Conservation (phyloP, 2,113 vertebrate genomes). For the Elaphurus davidianus region DNA sequence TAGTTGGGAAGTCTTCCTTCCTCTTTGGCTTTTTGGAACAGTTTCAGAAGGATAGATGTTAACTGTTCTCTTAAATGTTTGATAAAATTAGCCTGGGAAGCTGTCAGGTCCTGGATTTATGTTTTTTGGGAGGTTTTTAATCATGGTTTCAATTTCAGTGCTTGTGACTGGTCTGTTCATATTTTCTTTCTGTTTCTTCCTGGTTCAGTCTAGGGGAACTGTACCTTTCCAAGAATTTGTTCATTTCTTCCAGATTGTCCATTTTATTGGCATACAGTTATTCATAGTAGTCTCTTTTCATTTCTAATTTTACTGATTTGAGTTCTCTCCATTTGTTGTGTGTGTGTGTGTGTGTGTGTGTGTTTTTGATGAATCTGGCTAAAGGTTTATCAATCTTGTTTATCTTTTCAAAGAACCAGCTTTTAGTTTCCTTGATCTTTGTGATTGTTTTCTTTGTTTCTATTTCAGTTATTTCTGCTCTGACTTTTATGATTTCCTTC, state of each 20-base stretch:
- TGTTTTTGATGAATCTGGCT: neutral
- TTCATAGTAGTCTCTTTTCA: neutral
- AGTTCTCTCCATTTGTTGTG: neutral
- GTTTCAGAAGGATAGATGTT: neutral
- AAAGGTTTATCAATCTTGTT: neutral
- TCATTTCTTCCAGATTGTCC: neutral
- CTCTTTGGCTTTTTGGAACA: neutral
- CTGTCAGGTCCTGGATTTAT: neutral
- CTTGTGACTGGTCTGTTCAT: neutral
- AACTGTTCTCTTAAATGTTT: neutral
- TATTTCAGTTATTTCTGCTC: neutral
- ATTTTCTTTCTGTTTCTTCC: neutral
- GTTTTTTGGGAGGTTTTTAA: neutral
- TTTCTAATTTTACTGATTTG: neutral
- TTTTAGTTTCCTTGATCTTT: neutral
- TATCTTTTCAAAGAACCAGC: neutral
- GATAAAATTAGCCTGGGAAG: neutral
- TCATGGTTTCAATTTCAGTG: neutral
- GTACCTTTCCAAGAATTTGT: neutral
- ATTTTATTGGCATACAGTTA: neutral
- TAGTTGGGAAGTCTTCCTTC: neutral
- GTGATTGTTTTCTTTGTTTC: neutral
- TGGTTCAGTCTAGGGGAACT: neutral
- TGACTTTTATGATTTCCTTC: neutral
- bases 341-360: no score